Evolutionary conservation across 2,797 vertebrate genomes (phyloP), one percentile per base, ranked within the genome.

Genomic region (Neoniphon sammara): DNA sequence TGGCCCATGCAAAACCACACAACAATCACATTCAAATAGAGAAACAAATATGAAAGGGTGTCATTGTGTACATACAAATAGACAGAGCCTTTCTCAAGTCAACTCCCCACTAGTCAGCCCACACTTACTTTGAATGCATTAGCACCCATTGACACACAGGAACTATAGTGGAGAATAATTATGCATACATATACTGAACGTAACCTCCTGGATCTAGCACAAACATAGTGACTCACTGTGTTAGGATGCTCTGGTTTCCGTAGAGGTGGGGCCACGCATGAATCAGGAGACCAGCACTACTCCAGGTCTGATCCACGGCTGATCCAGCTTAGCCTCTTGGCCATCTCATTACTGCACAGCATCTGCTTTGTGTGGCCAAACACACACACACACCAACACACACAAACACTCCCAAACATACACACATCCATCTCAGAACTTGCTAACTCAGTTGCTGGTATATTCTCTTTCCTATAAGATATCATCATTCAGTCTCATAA

Each of bases 321-420:
- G 91, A 92, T 92, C 91, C 91, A 85, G 89, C 86, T 94, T 91
- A 94, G 80, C 85, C 75, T 85, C 77, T 87, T 75, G 42, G 83
- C 85, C 83, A 85, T 84, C 84, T 87, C 81, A 85, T 83, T 89
- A 90, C 77, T 27, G 73, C 82, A 75, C 78, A 79, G 89, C 89
- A 82, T 91, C 86, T 90, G 87, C 84, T 90, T 70, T 82, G 80
- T 62, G 81, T 64, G 81, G 74, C 31, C 68, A 77, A 44, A 75
- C 0, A 2, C 61, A 30, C 65, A 67, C 70, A 34, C 5, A 49
- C 47, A 46, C 52, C 55, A 49, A 12, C 53, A 30, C 18, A 53
- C 11, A 3, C 53, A 77, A 27, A 61, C 47, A 3, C 61, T 27
- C 25, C 65, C 77, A 77, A 58, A 54, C 67, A 73, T 3, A 46